phyloP scores from a whole-genome alignment of 2,113 vertebrate genomes.

The Ursus arctos region DNA sequence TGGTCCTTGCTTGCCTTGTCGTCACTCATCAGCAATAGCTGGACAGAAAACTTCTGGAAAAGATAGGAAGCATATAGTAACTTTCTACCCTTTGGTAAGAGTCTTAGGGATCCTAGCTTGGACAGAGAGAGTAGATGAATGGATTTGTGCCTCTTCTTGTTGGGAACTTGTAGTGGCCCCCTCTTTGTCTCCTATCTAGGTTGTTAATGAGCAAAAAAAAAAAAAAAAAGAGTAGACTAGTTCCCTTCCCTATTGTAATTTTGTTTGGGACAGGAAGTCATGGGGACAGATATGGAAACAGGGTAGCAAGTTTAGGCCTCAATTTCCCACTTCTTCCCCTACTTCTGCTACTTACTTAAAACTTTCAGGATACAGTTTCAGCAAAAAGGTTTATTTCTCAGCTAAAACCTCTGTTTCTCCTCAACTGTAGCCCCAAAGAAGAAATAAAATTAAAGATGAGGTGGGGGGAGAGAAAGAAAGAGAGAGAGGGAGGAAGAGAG shows the following conservation, averaged over 20 bases:
- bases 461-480: too few relatives aligned
- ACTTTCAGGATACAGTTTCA: slow-evolving; percentile 37
- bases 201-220: slow-evolving; percentile 12
- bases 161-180: not conserved
- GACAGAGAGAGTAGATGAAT: not conserved
- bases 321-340: not conserved
- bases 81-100: not conserved
- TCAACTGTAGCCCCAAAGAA: slow-evolving; percentile 25
- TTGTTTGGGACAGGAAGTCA: not conserved
- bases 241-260: slow-evolving; percentile 35
- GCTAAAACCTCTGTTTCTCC: slow-evolving; percentile 25
- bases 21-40: slow-evolving; percentile 88
- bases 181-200: not conserved
- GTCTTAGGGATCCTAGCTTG: not conserved
- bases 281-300: not conserved
- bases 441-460: slow-evolving; percentile 58
- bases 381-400: slow-evolving; percentile 70
- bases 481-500: too few relatives aligned
- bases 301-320: not conserved
- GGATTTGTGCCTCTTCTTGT: not conserved
- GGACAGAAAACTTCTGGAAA: slow-evolving; percentile 92
- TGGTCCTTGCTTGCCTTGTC: slow-evolving; percentile 88
- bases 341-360: slow-evolving; percentile 26
- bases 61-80: slow-evolving; percentile 90
- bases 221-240: slow-evolving; percentile 63